A percentile compares a stretch with the other conserved stretches of the same genome.
These are phyloP conservation scores for Mustela nigripes DNA, from an alignment of 2,113 vertebrate genomes.

Conservation along the genomic window DNA sequence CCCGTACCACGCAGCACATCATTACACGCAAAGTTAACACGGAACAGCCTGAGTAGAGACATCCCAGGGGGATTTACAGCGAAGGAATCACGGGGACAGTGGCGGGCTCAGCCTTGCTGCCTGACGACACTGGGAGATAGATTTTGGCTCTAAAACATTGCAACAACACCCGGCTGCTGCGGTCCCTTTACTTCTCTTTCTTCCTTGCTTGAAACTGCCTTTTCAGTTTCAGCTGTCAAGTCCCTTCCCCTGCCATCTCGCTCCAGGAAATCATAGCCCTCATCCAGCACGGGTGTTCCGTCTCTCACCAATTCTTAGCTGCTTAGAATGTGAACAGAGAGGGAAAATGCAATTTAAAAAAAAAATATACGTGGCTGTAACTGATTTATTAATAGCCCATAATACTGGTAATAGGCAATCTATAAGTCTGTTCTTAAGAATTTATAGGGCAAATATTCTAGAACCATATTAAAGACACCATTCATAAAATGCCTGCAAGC, in stretches of 20 bases:
- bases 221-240: background rate
- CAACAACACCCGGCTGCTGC: background rate
- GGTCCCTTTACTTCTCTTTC: background rate
- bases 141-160: background rate
- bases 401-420: conserved; percentile 82
- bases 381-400: conserved; percentile 84
- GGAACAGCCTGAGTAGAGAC: background rate
- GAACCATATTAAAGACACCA: conserved; percentile 85
- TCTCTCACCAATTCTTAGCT: background rate
- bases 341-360: background rate
- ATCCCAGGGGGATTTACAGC: background rate
- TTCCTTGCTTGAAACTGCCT: background rate
- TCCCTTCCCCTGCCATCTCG: background rate
- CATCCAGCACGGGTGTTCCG: fast-evolving
- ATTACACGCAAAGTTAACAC: background rate
- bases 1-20: background rate
- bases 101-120: background rate
- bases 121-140: background rate
- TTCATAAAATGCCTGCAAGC: conserved; percentile 80
- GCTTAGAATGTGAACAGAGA: conserved; percentile 49
- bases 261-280: background rate
- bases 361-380: conserved; percentile 61
- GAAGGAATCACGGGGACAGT: background rate
- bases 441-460: conserved; percentile 86
- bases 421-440: conserved; percentile 84